phyloP scores from a whole-genome alignment of 2,113 vertebrate genomes.

The Cygnus atratus region DNA sequence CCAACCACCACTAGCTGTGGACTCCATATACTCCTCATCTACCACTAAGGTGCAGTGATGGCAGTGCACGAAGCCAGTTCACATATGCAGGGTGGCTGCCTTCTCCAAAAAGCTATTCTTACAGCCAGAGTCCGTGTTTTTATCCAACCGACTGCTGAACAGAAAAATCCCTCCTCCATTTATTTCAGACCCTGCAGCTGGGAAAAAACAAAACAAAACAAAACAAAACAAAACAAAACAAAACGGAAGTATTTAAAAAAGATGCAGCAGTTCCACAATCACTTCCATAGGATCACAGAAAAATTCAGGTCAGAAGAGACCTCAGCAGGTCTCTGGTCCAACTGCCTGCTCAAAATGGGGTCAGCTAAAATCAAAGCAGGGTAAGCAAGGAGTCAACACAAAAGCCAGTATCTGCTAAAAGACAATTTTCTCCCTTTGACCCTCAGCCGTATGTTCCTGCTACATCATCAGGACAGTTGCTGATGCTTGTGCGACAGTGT shows the following conservation, averaged over 20 bases:
- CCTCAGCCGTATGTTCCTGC: not conserved
- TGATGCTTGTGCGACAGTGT: not conserved
- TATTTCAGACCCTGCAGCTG: not conserved
- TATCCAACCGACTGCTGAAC: not conserved
- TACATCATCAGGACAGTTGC: not conserved
- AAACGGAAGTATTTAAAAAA: not conserved
- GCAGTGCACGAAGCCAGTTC: not conserved
- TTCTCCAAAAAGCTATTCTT: not conserved
- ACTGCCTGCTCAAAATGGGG: not conserved
- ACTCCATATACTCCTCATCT: not conserved
- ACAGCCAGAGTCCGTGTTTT: not conserved
- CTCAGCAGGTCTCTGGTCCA: not conserved
- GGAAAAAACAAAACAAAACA: not conserved
- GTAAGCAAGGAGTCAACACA: not conserved
- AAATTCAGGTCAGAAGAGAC: not conserved
- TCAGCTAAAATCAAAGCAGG: not conserved
- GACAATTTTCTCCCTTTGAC: not conserved
- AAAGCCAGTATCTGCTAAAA: not conserved
- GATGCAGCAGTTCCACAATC: not conserved
- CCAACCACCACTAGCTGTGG: not conserved
- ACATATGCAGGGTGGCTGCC: not conserved
- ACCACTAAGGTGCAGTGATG: not conserved
- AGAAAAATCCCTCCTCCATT: not conserved
- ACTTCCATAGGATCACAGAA: not conserved
- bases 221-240: not conserved